Base-by-base conservation (phyloP, 2,113 vertebrate genomes). In the Clupea harengus region DNA sequence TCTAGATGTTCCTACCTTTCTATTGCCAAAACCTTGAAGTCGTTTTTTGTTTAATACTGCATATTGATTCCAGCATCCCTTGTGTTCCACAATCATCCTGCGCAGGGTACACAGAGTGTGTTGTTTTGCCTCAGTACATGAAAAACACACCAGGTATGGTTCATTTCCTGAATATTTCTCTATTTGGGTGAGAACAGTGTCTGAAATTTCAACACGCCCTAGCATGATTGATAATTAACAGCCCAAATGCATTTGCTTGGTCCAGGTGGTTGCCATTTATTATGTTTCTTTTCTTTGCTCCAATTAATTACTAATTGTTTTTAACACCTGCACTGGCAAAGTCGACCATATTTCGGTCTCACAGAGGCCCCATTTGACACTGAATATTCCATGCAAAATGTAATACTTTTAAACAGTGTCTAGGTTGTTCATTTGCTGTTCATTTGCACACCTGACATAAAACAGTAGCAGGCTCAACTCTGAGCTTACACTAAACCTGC, bases 241-340 rank as follows among this genome's bases (percentile, higher is more conserved):
- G 91, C 89, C 91, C 72, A 88, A 91, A 90, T 86, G 87, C 83
- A 92, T 92, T 88, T 89, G 89, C 92, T 90, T 87, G 89, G 92
- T 91, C 93, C 95, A 95, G 94, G 93, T 95, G 95, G 93, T 91
- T 91, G 89, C 90, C 82, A 86, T 94, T 94, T 92, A 92, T 95
- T 94, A 92, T 91, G 90, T 90, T 91, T 89, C 89, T 86, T 88
- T 86, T 84, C 86, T 84, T 90, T 85, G 89, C 91, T 93, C 91
- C 90, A 93, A 95, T 95, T 95, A 93, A 95, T 95, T 93, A 94
- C 93, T 95, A 94, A 95, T 94, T 95, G 92, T 88, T 92, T 89
- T 94, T 92, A 94, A 89, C 94, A 95, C 94, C 94, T 94, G 94
- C 93, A 89, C 86, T 32, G 82, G 89, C 82, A 92, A 93, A 94